phyloP scores from a whole-genome alignment of 2,888 invertebrate species.

The Mythimna impura region DNA sequence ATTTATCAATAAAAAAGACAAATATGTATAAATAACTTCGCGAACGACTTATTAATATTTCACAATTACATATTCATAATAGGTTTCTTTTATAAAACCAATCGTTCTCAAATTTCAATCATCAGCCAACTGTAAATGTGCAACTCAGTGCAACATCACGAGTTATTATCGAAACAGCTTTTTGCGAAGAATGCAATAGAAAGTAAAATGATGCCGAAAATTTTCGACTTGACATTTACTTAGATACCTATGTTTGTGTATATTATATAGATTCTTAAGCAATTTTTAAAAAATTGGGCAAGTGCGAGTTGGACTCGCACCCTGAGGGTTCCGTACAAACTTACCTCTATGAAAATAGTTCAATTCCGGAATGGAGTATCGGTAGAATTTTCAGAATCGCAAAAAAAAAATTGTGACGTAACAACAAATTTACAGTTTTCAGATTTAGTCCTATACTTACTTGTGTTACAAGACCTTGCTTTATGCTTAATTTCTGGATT shows the following conservation, averaged over 20 bases:
- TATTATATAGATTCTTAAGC: no score
- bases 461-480: no score
- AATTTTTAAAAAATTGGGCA: no score
- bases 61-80: slow-evolving; percentile 49
- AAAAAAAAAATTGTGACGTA: no score
- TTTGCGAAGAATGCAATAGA: slow-evolving; percentile 52
- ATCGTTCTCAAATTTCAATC: slow-evolving; percentile 50
- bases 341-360: no score
- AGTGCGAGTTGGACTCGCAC: no score
- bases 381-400: no score
- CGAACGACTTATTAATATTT: slow-evolving; percentile 36
- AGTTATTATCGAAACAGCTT: slow-evolving; percentile 34
- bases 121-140: slow-evolving; percentile 45
- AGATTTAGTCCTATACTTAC: no score
- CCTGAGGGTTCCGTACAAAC: no score
- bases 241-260: background rate
- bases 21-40: slow-evolving; percentile 19
- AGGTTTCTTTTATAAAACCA: slow-evolving; percentile 27
- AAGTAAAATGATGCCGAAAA: slow-evolving; percentile 58
- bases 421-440: no score
- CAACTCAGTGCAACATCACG: slow-evolving; percentile 54
- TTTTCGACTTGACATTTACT: slow-evolving; percentile 41
- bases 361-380: no score
- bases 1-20: slow-evolving; percentile 38
- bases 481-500: no score